Base-by-base conservation (phyloP, 2,797 vertebrate species). In the Kryptolebias ocellatus region DNA sequence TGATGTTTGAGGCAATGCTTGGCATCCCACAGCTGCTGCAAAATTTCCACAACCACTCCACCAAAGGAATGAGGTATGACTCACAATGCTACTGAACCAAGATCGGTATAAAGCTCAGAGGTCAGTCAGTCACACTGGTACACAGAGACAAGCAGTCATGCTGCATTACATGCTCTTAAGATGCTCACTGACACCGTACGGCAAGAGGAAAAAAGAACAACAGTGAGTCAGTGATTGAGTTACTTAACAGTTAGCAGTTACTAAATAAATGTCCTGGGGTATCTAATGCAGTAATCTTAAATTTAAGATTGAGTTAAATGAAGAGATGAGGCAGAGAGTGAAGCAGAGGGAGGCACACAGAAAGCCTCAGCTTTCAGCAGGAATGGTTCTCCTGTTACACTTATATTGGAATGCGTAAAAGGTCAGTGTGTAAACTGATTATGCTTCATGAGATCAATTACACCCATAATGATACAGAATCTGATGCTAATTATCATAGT, bases 11-110 rank as follows among this genome's bases (percentile, higher is more conserved):
- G 81, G 94, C 94, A 67, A 94, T 93, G 92, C 84, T 95, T 17
- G 94, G 93, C 14, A 17, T 95, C n/a, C 95, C 95, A 0, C 95
- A 95, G 88, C 89, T 95, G 45, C 79, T 94, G 67, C 93, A 94
- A 63, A 95, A 95, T 90, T 76, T 93, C 81, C 82, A 87, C 45
- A 93, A 94, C 78, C 70, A 18, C 53, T 95, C 94, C 68, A 95
- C 94, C 16, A 91, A 83, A 63, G 94, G 95, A 67, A 95, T 95
- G 95, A 95, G 95, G 95, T 95, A 87, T 2, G 3, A 15, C 24
- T 15, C 28, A 0, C n/a, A 31, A 44, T 44, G 42, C 18, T 24
- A 4, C 49, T 12, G 5, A 17, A 46, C 18, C 5, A 49, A 9
- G n/a, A 49, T 20, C n/a, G 10, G 1, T 20, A 10, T 9, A 50